Base-by-base conservation (phyloP, 2,113 vertebrate genomes). In the Triplophysa tibetana region DNA sequence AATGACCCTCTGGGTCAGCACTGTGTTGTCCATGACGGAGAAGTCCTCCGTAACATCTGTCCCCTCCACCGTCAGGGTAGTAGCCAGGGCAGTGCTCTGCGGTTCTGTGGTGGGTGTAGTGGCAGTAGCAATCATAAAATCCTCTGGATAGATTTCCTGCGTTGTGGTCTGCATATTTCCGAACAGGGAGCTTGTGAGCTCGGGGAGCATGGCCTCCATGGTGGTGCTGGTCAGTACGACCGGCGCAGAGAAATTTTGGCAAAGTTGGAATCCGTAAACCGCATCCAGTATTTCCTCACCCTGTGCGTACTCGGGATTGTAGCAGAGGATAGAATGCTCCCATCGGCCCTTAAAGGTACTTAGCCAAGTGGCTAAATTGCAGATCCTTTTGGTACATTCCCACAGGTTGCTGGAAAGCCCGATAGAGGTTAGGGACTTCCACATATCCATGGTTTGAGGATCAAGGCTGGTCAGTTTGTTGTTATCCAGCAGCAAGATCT, bases 261-360 rank as follows among this genome's bases (percentile, higher is more conserved):
- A 99, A 90, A 99, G 96, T 91, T 98, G 97, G 93, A 99, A 99
- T 88, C 97, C 97, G 85, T 97, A 95, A 81, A 99, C 97, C 0
- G 97, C 97, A 68, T 99, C 97, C 84, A 99, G 94, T 92, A 99
- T 98, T 93, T 99, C 97, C 95, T 99, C 97, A 70, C 97, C 97
- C 92, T 99, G 96, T 89, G 97, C 95, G 86, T 96, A 97, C 89
- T 99, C 95, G 24, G 97, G 97, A 86, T 93, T 96, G 84, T 98
- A 94, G 89, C 97, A 99, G 81, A 98, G 92, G 86, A 99, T 97
- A 54, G 97, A 95, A 87, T 98, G 96, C 90, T 99, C 97, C 97
- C 96, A 98, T 90, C 97, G 95, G 90, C 97, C 97, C 90, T 95
- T 96, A 89, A 99, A 99, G 89, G 91, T 94, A 88, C 96, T 95